Conservation (phyloP, 2,888 invertebrate genomes). For the Cryptus armator region DNA sequence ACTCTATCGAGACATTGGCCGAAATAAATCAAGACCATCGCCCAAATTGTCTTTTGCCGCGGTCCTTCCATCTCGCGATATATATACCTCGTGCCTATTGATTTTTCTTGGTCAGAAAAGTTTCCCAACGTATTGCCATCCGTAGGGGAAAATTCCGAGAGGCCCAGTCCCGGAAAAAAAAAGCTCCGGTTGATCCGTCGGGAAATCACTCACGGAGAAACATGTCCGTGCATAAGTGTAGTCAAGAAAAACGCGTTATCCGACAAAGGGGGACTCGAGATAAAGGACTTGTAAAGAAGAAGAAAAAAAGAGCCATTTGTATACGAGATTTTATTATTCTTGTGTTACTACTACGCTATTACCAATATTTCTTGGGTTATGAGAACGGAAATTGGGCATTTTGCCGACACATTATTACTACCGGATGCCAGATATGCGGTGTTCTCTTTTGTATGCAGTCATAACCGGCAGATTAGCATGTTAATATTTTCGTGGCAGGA, state of each 20-base stretch:
- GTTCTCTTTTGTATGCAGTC: background rate
- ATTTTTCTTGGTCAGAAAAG: constrained; percentile 16
- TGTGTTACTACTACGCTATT: background rate
- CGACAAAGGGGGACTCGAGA: background rate
- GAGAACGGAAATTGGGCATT: background rate
- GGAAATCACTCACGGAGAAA: constrained; percentile 34
- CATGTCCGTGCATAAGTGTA: constrained; percentile 24
- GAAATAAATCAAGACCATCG: constrained; percentile 35
- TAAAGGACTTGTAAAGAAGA: background rate
- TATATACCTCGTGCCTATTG: background rate
- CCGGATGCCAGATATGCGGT: background rate
- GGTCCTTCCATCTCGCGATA: constrained; percentile 21
- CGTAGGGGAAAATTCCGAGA: constrained; percentile 1
- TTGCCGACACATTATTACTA: background rate
- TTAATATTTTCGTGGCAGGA: constrained; percentile 34
- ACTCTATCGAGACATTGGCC: constrained; percentile 28
- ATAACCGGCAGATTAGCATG: constrained; percentile 33
- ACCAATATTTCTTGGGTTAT: background rate
- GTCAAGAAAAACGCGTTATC: constrained; percentile 26
- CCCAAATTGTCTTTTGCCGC: constrained; percentile 24
- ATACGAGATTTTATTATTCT: background rate
- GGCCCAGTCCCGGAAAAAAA: constrained; percentile 21
- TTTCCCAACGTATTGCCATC: constrained; percentile 1
- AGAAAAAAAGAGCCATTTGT: background rate
- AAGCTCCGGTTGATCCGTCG: constrained; percentile 29